Evolutionary conservation across 2,888 invertebrate species (phyloP).

Genomic region (Drosophila fungiperda): DNA sequence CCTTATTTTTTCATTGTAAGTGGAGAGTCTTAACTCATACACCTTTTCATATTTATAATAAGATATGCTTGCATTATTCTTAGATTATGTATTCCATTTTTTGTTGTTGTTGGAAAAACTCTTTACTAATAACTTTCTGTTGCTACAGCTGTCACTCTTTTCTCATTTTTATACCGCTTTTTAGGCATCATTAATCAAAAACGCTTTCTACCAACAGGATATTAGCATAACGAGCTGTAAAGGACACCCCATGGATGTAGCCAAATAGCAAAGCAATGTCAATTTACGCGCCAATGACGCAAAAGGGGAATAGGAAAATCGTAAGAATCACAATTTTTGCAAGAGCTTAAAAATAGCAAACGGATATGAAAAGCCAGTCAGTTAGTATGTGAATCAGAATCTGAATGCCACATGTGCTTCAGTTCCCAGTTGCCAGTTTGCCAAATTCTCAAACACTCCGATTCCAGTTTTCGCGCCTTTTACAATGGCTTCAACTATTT

Average conservation of each 20-base stretch:
- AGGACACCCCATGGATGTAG: conserved; percentile 11
- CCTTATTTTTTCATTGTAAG: conserved; percentile 23
- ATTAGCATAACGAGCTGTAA: conserved; percentile 75
- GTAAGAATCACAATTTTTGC: conserved; percentile 47
- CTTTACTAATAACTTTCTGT: conserved; percentile 29
- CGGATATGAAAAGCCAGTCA: conserved; percentile 73
- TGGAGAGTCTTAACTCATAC: conserved; percentile 35
- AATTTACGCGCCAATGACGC: conserved; percentile 65
- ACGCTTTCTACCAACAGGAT: conserved; percentile 66
- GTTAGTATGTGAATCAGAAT: conserved; percentile 19
- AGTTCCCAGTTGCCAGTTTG: conserved; percentile 70
- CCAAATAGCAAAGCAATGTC: conserved; percentile 74
- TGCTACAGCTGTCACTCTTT: conserved; percentile 57
- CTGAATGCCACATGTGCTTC: conserved; percentile 77
- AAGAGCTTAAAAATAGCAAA: conserved; percentile 75
- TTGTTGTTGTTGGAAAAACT: neutral
- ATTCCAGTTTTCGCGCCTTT: conserved; percentile 35
- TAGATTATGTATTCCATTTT: conserved; percentile 11
- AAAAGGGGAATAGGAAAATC: conserved; percentile 10
- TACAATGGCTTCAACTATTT: conserved; percentile 59
- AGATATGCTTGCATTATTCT: conserved; percentile 24
- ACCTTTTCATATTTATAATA: conserved; percentile 17
- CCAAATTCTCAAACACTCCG: conserved; percentile 6
- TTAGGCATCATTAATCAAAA: conserved; percentile 79
- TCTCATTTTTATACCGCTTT: conserved; percentile 24